Conservation (phyloP, 2,797 vertebrate species). For the Mallotus villosus region DNA sequence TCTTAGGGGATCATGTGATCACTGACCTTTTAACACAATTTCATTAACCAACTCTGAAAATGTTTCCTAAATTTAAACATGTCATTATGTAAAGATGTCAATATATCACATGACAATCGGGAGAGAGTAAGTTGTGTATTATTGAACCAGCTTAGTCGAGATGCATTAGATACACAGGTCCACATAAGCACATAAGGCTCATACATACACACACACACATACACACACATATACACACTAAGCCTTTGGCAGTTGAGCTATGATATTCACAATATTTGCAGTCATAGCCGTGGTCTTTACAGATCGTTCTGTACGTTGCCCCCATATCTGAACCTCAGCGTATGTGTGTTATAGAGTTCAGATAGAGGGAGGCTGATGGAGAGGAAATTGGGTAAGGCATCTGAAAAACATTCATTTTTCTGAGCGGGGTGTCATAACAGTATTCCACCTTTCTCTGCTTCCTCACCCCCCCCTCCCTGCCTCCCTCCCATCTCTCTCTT, state of each 20-base stretch:
- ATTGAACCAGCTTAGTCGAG: too few species aligned
- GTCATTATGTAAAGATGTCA: too few species aligned
- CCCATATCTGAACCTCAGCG: not conserved
- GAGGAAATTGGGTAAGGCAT: conserved; percentile 71
- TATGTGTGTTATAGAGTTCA: not conserved
- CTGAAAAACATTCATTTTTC: conserved; percentile 59
- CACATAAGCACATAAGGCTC: not conserved
- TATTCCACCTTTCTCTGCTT: conserved; percentile 44
- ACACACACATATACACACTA: not conserved
- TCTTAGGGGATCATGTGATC: too few species aligned
- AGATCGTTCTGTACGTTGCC: not conserved
- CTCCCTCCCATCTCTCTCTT: not conserved
- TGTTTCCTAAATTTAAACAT: too few species aligned
- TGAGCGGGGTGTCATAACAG: conserved; percentile 54
- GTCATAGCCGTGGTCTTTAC: too few species aligned
- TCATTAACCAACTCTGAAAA: too few species aligned
- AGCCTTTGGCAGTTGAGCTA: not conserved
- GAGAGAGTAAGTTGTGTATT: too few species aligned
- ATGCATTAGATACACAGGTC: too few species aligned
- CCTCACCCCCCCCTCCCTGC: not conserved
- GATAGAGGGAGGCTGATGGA: conserved; percentile 24
- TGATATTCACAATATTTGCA: too few species aligned
- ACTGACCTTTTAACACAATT: too few species aligned
- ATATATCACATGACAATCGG: too few species aligned
- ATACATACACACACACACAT: not conserved